Evolutionary conservation across 2,113 vertebrate genomes (phyloP).

Genomic region (Seriola dumerili): DNA sequence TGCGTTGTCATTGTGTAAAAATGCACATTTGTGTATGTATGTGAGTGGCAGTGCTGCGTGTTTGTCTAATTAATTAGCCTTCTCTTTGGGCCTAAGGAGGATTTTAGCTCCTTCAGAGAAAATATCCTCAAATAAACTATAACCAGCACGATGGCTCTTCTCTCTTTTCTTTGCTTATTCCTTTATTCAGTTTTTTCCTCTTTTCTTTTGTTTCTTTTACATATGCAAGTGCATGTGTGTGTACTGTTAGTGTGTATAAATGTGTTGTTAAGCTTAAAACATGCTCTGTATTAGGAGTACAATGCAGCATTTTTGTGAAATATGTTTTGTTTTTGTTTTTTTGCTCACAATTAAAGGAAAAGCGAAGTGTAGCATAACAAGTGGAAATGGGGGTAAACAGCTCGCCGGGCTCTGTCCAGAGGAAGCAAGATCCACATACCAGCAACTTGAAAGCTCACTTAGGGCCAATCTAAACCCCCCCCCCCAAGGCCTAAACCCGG

Average conservation of each 20-base stretch:
- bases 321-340: not conserved
- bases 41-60: not conserved
- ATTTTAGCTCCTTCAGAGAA: slow-evolving; percentile 22
- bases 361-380: not conserved
- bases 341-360: not conserved
- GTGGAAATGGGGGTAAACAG: not conserved
- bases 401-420: not conserved
- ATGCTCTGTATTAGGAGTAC: not conserved
- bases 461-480: too few relatives aligned
- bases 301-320: not conserved
- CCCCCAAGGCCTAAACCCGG: too few relatives aligned
- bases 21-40: not conserved
- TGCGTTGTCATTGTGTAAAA: not conserved
- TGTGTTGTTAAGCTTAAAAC: not conserved
- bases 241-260: not conserved
- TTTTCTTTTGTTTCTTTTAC: not conserved
- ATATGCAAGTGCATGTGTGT: not conserved
- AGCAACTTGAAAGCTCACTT: not conserved
- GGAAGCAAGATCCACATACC: not conserved
- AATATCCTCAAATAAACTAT: slow-evolving; percentile 19
- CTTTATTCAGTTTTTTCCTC: not conserved
- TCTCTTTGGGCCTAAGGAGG: slow-evolving; percentile 5
- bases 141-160: not conserved
- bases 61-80: slow-evolving; percentile 42
- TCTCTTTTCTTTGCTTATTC: not conserved